Base-by-base conservation (phyloP, 2,797 vertebrate species). In the Syngnathus rostellatus region DNA sequence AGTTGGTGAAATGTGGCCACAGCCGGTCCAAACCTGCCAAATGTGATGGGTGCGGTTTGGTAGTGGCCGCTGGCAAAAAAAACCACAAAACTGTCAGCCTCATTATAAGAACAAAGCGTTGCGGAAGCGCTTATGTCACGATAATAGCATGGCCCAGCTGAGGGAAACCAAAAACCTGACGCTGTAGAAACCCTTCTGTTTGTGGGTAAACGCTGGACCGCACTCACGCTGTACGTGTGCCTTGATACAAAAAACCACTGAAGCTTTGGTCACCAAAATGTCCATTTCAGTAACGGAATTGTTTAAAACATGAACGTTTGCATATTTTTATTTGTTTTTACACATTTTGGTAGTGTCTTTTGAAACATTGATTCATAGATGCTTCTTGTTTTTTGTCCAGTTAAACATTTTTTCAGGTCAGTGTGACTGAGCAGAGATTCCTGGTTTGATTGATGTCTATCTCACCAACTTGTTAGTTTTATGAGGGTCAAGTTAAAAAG, bases 1-100 rank as follows among this genome's bases (percentile, higher is more conserved):
- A 71, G 57, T 73, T 63, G 2, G 61, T 73, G 76, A 83, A 87
- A 88, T 81, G 78, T 81, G 85, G 80, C 68, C 81, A 65, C 67
- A 14, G 80, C 43, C 63, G 12, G 61, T 68, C 72, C 67, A 64
- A 71, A 74, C 11, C 12, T 55, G 54, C 54, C 55, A 57, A 57
- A 67, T 63, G 72, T 39, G 0, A 63, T 21, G 16, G 41, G 37
- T 59, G 40, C 48, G 45, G 65, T 72, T 63, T 59, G 46, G 17
- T 62, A 68, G 67, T 63, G 17, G 1, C 37, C 25, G 64, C 43
- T 60, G 63, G 46, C n/a, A 45, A 51, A 40, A 23, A 61, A 74
- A 23, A 23, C 23, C 70, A 68, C 63, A 69, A 69, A 70, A 66
- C 51, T 38, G 23, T 46, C 67, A 75, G 69, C 62, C 55, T 74